Evolutionary conservation across 2,888 invertebrate species (phyloP).

Genomic region (Leucoma salicis): DNA sequence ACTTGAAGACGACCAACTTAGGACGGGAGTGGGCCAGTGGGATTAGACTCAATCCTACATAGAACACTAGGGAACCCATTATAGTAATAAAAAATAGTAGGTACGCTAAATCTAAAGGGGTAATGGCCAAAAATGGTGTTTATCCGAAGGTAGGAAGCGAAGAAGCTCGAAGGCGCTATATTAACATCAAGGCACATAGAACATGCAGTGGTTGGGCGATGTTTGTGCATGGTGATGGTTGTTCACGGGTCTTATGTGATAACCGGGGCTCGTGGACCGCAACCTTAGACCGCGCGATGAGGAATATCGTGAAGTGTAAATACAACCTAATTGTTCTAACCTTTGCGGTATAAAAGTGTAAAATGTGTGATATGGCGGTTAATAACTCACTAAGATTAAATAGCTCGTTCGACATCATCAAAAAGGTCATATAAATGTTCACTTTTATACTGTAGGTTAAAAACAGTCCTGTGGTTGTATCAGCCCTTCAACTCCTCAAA

Average conservation of each 20-base stretch:
- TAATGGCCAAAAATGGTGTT: slow-evolving; percentile 34
- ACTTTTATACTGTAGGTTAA: too few relatives aligned
- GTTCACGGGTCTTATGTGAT: slow-evolving; percentile 43
- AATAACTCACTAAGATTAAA: too few relatives aligned
- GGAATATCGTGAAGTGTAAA: background rate
- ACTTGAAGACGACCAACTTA: too few relatives aligned
- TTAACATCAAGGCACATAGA: slow-evolving; percentile 65
- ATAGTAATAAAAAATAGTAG: slow-evolving; percentile 17
- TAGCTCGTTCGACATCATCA: too few relatives aligned
- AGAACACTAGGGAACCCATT: too few relatives aligned
- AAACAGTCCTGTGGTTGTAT: too few relatives aligned
- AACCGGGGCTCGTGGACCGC: slow-evolving; percentile 10
- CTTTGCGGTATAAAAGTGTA: too few relatives aligned
- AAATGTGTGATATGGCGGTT: too few relatives aligned
- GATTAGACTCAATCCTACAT: too few relatives aligned
- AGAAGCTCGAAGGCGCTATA: slow-evolving; percentile 63
- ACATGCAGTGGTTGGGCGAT: slow-evolving; percentile 49
- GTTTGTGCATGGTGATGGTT: slow-evolving; percentile 79
- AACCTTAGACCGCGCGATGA: slow-evolving; percentile 21
- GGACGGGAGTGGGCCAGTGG: too few relatives aligned
- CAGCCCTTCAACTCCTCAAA: slow-evolving; percentile 16
- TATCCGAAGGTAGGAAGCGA: slow-evolving; percentile 59
- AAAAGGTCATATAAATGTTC: too few relatives aligned
- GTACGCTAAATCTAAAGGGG: slow-evolving; percentile 44
- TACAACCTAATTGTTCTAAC: slow-evolving; percentile 1